Conservation (phyloP, 2,113 vertebrate genomes). For the Formicarius rufipectus region DNA sequence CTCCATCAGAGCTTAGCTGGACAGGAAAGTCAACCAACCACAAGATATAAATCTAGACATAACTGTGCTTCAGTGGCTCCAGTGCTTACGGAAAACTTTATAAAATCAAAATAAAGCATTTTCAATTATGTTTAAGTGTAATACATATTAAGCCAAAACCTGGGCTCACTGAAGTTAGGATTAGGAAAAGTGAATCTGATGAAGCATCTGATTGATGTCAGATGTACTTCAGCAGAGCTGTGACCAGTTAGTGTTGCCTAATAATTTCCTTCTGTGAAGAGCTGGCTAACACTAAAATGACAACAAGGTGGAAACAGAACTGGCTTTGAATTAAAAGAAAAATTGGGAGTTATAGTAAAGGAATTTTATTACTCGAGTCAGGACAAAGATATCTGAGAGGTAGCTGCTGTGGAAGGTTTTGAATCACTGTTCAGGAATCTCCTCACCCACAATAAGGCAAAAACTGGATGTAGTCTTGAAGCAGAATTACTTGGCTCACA, state of each 20-base stretch:
- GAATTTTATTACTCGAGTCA: background rate
- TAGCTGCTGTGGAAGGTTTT: background rate
- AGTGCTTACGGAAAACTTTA: background rate
- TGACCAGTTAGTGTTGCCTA: background rate
- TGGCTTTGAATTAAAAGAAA: background rate
- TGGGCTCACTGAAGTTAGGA: background rate
- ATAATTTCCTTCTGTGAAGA: background rate
- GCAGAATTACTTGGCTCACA: background rate
- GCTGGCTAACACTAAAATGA: background rate
- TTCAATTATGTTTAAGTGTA: conserved; percentile 13
- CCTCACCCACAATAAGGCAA: background rate
- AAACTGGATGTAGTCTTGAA: background rate
- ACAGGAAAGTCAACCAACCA: background rate
- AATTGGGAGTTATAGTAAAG: background rate
- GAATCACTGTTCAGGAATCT: conserved; percentile 46
- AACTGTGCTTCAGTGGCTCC: background rate
- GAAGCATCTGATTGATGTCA: background rate
- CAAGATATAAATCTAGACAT: background rate
- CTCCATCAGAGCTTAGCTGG: background rate
- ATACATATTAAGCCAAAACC: background rate
- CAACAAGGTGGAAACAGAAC: background rate
- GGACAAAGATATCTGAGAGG: background rate
- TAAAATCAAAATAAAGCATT: background rate
- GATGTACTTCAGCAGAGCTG: background rate
- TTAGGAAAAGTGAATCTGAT: background rate